Evolutionary conservation across 2,797 vertebrate species (phyloP).

Genomic region (Monodelphis domestica): DNA sequence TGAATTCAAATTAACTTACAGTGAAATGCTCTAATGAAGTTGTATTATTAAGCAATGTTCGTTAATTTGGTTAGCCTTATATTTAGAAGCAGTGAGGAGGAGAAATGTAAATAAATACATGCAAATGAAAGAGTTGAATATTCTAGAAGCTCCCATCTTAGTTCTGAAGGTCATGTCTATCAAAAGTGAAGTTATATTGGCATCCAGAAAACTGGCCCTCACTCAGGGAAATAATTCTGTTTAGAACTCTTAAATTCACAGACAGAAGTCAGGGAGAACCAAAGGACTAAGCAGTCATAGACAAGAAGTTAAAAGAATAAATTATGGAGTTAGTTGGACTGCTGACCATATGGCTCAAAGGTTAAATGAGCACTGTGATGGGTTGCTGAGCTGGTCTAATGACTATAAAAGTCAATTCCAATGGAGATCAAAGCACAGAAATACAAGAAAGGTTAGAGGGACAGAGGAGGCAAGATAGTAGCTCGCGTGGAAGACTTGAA

Average conservation of each 20-base stretch:
- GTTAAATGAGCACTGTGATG: background rate
- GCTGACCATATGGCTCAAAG: background rate
- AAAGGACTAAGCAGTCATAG: background rate
- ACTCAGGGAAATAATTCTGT: background rate
- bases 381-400: background rate
- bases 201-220: background rate
- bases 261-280: background rate
- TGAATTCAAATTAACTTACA: constrained; percentile 54
- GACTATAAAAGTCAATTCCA: background rate
- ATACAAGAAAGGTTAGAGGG: background rate
- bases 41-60: background rate
- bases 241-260: background rate
- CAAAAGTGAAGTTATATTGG: constrained; percentile 36
- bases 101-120: constrained; percentile 39
- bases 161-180: constrained; percentile 37
- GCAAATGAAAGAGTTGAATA: constrained; percentile 32
- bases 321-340: background rate
- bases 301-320: background rate
- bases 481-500: background rate
- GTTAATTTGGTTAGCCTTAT: background rate
- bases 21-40: constrained; percentile 56
- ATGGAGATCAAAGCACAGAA: background rate
- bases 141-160: background rate
- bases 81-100: constrained; percentile 34
- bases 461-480: background rate